Conservation (phyloP, 2,888 invertebrate genomes). For the Sesamia inferens region DNA sequence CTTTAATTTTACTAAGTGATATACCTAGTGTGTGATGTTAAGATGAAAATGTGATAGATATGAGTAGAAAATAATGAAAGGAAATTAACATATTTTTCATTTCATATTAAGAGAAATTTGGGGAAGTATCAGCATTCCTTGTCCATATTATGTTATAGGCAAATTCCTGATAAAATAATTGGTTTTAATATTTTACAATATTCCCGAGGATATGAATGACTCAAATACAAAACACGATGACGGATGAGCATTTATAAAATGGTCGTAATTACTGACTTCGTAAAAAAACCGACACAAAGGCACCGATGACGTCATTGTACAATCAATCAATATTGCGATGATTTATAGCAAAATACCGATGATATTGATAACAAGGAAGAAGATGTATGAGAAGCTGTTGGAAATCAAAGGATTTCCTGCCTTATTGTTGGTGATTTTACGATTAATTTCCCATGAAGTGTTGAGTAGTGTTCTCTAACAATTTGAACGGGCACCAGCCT, state of each 20-base stretch:
- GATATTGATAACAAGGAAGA: conserved; percentile 48
- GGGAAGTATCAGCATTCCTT: conserved; percentile 1
- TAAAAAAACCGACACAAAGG: conserved; percentile 55
- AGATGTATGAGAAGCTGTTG: conserved; percentile 1
- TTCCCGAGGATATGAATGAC: conserved; percentile 25
- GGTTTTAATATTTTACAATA: conserved; percentile 24
- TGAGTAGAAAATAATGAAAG: neutral
- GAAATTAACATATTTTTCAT: neutral
- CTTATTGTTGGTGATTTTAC: conserved; percentile 28
- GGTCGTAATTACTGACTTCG: conserved; percentile 41
- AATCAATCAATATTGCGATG: conserved; percentile 53
- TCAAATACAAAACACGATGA: conserved; percentile 42
- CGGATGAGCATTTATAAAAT: conserved; percentile 52
- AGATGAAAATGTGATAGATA: neutral
- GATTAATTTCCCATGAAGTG: conserved; percentile 39
- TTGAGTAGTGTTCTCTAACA: conserved; percentile 29
- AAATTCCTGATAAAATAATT: conserved; percentile 9
- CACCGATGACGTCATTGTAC: conserved; percentile 45
- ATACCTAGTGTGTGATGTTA: neutral
- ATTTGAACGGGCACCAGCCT: conserved; percentile 62
- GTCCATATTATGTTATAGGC: neutral
- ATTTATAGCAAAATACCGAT: conserved; percentile 44
- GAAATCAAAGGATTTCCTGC: conserved; percentile 22
- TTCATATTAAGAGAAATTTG: no score
- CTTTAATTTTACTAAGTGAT: neutral